Evolutionary conservation across 2,797 vertebrate genomes (phyloP).

Genomic region (Xyrichtys novacula): DNA sequence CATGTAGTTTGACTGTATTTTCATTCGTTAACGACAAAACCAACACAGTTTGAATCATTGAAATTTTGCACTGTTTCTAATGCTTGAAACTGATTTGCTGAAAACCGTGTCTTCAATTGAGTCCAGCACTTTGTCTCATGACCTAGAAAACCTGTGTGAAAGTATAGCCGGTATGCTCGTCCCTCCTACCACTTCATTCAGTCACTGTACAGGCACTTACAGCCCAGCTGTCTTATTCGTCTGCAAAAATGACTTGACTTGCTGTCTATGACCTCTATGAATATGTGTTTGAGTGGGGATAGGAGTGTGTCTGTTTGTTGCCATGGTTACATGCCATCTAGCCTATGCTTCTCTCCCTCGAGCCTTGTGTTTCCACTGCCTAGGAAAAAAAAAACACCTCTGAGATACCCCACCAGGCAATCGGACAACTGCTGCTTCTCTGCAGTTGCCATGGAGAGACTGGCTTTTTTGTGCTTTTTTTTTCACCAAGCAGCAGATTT

Average conservation of each 20-base stretch:
- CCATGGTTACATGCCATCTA: constrained; percentile 54
- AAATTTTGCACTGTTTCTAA: background rate
- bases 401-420: constrained; percentile 33
- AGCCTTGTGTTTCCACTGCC: constrained; percentile 37
- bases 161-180: background rate
- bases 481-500: constrained; percentile 36
- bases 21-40: background rate
- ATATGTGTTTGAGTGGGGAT: constrained; percentile 8
- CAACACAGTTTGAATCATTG: background rate
- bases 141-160: background rate
- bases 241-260: constrained; percentile 40
- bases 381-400: background rate
- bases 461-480: constrained; percentile 9
- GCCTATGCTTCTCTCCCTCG: constrained; percentile 2
- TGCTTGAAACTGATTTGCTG: background rate
- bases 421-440: constrained; percentile 48
- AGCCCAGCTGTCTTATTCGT: constrained; percentile 11
- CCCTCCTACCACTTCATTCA: background rate
- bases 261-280: constrained; percentile 26
- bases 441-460: constrained; percentile 48
- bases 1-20: background rate
- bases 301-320: constrained; percentile 43
- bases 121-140: background rate
- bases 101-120: background rate
- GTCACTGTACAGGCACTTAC: constrained; percentile 4